Evolutionary conservation across 2,888 invertebrate species (phyloP).

Genomic region (Aphidius colemani): DNA sequence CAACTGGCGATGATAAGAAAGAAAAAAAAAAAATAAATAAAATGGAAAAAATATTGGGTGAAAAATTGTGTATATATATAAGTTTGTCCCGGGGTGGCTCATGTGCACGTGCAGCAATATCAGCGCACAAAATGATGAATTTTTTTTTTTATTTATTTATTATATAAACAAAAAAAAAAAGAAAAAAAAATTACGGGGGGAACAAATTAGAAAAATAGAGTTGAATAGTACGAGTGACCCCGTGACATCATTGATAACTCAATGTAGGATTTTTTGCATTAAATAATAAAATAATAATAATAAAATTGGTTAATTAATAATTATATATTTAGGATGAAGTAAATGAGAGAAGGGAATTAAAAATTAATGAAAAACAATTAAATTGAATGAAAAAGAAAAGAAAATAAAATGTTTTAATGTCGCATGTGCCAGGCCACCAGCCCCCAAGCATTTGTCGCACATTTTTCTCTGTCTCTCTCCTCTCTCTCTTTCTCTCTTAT

Average conservation of each 20-base stretch:
- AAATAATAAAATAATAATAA: slow-evolving; percentile 39
- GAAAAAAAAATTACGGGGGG: slow-evolving; percentile 24
- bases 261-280: slow-evolving; percentile 58
- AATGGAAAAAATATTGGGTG: slow-evolving; percentile 27
- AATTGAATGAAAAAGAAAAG: slow-evolving; percentile 26
- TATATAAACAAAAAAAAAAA: slow-evolving; percentile 2
- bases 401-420: slow-evolving; percentile 44
- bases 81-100: slow-evolving; percentile 57
- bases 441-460: slow-evolving; percentile 52
- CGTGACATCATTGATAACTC: slow-evolving; percentile 51
- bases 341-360: slow-evolving; percentile 31
- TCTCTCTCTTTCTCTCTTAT: slow-evolving; percentile 51
- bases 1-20: slow-evolving; percentile 12
- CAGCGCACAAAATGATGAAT: slow-evolving; percentile 45
- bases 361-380: slow-evolving; percentile 29
- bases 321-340: slow-evolving; percentile 47
- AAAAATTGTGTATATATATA: slow-evolving; percentile 54
- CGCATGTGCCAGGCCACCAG: slow-evolving; percentile 52
- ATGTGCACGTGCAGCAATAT: slow-evolving; percentile 52
- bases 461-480: slow-evolving; percentile 24
- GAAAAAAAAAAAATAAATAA: slow-evolving; percentile 9
- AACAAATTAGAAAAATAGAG: slow-evolving; percentile 23
- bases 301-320: slow-evolving; percentile 41
- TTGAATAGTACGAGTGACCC: slow-evolving; percentile 38
- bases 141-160: too few species aligned